Conservation (phyloP, 2,797 vertebrate genomes). For the Bradypodion pumilum region DNA sequence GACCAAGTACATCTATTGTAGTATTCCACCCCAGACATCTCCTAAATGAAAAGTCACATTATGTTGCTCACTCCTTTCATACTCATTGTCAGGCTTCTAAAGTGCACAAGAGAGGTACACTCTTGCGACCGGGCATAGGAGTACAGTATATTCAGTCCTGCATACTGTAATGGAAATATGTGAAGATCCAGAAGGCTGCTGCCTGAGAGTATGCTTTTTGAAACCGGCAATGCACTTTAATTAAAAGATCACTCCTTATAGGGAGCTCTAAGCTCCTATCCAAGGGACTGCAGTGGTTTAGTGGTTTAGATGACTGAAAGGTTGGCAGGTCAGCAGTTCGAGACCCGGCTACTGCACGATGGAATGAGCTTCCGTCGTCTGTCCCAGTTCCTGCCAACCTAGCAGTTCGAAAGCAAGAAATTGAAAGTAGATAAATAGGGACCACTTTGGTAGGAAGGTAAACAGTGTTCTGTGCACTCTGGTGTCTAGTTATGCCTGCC, state of each 20-base stretch:
- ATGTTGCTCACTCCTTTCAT: not conserved
- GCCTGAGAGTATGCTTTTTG: not conserved
- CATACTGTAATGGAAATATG: not conserved
- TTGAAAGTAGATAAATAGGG: no score
- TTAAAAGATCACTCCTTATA: not conserved
- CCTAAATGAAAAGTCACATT: not conserved
- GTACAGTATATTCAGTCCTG: not conserved
- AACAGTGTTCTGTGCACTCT: no score
- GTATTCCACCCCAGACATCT: not conserved
- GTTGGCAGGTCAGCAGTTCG: no score
- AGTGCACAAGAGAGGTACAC: not conserved
- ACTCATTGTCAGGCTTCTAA: not conserved
- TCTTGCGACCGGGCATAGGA: not conserved
- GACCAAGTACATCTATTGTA: not conserved
- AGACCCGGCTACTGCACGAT: no score
- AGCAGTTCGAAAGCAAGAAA: no score
- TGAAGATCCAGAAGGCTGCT: not conserved
- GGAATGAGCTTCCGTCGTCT: no score
- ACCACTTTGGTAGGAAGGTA: no score
- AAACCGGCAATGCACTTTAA: not conserved
- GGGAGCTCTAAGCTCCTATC: not conserved
- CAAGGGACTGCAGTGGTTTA: no score
- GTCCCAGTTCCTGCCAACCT: no score
- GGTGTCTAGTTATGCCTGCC: no score
- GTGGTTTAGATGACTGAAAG: no score